These are phyloP conservation scores for Halotydeus destructor DNA, from an alignment of 1,140 invertebrate genomes.

Conservation along the genomic window DNA sequence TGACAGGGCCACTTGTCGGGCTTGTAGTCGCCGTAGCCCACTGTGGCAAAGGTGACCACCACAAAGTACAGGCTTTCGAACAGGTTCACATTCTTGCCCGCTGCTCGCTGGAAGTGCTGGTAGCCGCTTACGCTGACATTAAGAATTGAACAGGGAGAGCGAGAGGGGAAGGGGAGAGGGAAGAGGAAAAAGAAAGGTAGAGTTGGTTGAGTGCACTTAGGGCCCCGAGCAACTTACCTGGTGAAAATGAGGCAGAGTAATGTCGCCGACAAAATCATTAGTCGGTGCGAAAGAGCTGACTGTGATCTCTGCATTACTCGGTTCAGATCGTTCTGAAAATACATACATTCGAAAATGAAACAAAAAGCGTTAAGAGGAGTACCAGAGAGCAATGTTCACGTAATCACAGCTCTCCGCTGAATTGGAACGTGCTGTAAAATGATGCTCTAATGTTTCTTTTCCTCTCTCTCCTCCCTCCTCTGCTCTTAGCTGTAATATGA, in stretches of 20 bases:
- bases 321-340: constrained; percentile 78
- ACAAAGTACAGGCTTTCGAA: constrained; percentile 34
- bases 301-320: constrained; percentile 92
- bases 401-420: too few species aligned
- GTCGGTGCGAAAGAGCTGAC: constrained; percentile 81
- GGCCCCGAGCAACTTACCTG: too few species aligned
- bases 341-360: constrained; percentile 1
- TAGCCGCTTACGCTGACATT: constrained; percentile 30
- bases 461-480: too few species aligned
- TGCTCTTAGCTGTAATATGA: too few species aligned
- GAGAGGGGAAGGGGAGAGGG: too few species aligned
- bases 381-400: too few species aligned
- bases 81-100: constrained; percentile 26
- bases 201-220: too few species aligned
- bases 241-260: constrained; percentile 89
- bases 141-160: neutral
- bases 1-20: constrained; percentile 34
- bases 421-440: too few species aligned
- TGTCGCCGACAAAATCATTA: constrained; percentile 84
- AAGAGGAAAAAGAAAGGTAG: too few species aligned
- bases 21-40: constrained; percentile 27
- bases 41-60: constrained; percentile 34
- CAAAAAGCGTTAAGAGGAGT: constrained; percentile 4
- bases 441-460: too few species aligned
- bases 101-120: constrained; percentile 32